Percentiles rank a stretch among this genome's conserved stretches.
Evolutionary conservation across 2,888 invertebrate genomes (phyloP).

Genomic region (Eupithecia abbreviata): DNA sequence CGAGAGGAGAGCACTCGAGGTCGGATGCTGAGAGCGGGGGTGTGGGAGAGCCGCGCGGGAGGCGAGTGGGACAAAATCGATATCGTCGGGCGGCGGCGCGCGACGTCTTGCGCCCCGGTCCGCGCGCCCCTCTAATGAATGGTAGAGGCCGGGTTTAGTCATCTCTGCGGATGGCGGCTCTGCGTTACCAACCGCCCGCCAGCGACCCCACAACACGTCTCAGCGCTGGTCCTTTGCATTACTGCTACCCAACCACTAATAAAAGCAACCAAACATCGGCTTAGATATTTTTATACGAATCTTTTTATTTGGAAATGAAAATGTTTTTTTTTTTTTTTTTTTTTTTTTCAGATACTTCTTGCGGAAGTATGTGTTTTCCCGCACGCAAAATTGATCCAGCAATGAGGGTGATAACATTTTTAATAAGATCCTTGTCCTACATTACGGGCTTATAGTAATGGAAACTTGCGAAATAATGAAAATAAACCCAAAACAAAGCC

Average conservation of each 20-base stretch:
- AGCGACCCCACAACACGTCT: constrained; percentile 53
- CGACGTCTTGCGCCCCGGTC: constrained; percentile 79
- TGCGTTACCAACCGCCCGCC: constrained; percentile 68
- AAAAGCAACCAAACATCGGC: constrained; percentile 52
- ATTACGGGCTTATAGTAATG: constrained; percentile 27
- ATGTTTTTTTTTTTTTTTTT: too few species aligned
- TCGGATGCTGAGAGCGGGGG: constrained; percentile 82
- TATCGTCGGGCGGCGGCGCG: constrained; percentile 83
- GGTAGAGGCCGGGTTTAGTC: constrained; percentile 81
- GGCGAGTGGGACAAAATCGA: constrained; percentile 81
- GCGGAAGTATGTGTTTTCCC: constrained; percentile 26
- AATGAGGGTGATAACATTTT: constrained; percentile 32
- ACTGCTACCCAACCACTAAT: constrained; percentile 53
- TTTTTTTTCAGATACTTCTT: constrained; percentile 24
- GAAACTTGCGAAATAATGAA: constrained; percentile 32
- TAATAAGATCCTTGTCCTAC: constrained; percentile 30
- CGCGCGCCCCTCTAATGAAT: constrained; percentile 80
- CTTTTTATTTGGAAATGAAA: constrained; percentile 21
- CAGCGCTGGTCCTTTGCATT: constrained; percentile 54
- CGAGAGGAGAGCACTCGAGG: constrained; percentile 83
- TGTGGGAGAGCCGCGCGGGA: constrained; percentile 63
- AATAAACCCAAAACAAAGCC: constrained; percentile 37
- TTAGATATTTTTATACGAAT: constrained; percentile 22
- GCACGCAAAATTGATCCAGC: constrained; percentile 29
- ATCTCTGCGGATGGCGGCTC: constrained; percentile 80